Evolutionary conservation across 2,888 invertebrate species (phyloP).

Genomic region (Epirrhoe tristata): DNA sequence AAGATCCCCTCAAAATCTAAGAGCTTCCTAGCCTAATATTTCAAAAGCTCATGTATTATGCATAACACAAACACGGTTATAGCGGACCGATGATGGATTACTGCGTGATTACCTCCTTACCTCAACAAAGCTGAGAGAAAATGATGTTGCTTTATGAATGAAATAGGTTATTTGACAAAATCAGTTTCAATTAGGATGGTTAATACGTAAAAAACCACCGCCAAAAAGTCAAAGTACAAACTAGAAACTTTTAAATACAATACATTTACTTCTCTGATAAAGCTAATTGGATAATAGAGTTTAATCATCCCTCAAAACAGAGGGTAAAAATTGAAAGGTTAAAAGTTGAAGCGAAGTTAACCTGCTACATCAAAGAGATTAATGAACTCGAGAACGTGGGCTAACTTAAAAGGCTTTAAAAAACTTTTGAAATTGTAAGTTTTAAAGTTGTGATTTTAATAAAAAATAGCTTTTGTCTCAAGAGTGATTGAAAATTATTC

Average conservation of each 20-base stretch:
- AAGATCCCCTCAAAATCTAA: background rate
- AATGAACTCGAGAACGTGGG: slow-evolving; percentile 49
- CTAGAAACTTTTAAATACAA: background rate
- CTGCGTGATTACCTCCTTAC: slow-evolving; percentile 23
- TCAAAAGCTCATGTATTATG: slow-evolving; percentile 20
- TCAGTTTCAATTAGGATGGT: no score
- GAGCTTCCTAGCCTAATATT: slow-evolving; percentile 2
- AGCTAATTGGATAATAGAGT: background rate
- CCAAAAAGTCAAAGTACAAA: background rate
- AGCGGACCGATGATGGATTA: slow-evolving; percentile 26
- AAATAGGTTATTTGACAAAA: no score
- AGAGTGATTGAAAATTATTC: no score
- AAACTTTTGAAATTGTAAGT: background rate
- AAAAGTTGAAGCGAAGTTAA: slow-evolving; percentile 57
- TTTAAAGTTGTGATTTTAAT: background rate
- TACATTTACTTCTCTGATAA: background rate
- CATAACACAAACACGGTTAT: slow-evolving; percentile 19
- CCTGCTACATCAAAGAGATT: slow-evolving; percentile 58
- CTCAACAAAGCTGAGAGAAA: background rate
- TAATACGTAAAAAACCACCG: no score
- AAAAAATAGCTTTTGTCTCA: no score
- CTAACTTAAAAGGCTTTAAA: slow-evolving; percentile 19
- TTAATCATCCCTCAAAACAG: slow-evolving; percentile 1
- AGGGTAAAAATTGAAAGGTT: slow-evolving; percentile 49
- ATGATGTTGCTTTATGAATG: background rate